Evolutionary conservation across 2,888 invertebrate genomes (phyloP), one percentile per base, ranked within the genome.

Genomic region (Zygothrica quintamaculata): DNA sequence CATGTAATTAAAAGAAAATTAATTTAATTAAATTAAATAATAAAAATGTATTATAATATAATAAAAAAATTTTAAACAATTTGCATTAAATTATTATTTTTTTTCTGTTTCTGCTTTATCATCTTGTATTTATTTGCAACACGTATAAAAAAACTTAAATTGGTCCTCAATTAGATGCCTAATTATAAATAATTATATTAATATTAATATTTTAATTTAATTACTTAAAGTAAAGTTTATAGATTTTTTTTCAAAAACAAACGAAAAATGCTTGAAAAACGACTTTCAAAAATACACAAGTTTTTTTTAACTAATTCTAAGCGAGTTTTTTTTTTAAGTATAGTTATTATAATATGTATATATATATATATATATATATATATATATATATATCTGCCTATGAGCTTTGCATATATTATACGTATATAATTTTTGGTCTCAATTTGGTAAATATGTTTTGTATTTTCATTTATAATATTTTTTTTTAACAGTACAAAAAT

Each of bases 341-440:
- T 12, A n/a, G 25, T 42, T 12, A 44, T 29, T 22, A 11, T 59
- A 53, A 46, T 64, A 16, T 33, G 48, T 39, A 25, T 12, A 39
- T n/a, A n/a, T 31, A n/a, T 31, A 31, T n/a, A 42, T 44, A 37
- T 31, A 29, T 12, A 50, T 33, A 51, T 39, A 25, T 12, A 39
- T n/a, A n/a, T 31, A n/a, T 31, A 31, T n/a, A 42, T 44, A 37
- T 31, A 29, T 12, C 43, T n/a, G 50, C n/a, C 11, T 12, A 36
- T 43, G 11, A 26, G 36, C 33, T 47, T 43, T 39, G 15, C 9
- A 46, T 48, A 53, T 22, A 5, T 2, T 22, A 3, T 22, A 60
- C 42, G 53, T 61, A 36, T 68, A 13, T 65, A 60, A 42, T 80
- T 79, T 85, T 80, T 80, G 80, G 80, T 86, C 67, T 70, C 62